A percentile compares a stretch with the other conserved stretches of the same genome.
These are phyloP conservation scores for Gobio gobio DNA, from an alignment of 2,113 vertebrate species.

Conservation along the genomic window DNA sequence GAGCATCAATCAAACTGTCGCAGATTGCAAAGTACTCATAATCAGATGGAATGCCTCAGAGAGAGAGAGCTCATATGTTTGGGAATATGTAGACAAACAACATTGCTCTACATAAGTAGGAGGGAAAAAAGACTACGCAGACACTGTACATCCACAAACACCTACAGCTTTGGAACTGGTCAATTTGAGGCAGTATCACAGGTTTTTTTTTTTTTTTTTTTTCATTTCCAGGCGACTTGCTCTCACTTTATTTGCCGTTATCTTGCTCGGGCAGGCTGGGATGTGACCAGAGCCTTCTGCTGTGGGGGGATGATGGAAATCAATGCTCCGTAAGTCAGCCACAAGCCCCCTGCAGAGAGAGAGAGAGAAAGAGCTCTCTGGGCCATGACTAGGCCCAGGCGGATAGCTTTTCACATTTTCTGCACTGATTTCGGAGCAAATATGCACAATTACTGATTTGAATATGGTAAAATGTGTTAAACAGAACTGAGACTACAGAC, in stretches of 20 bases:
- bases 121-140: slow-evolving; percentile 28
- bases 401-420: neutral
- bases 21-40: slow-evolving; percentile 83
- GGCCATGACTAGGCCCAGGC: slow-evolving; percentile 13
- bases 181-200: slow-evolving; percentile 59
- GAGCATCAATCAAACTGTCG: slow-evolving; percentile 87
- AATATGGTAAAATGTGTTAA: neutral
- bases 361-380: slow-evolving; percentile 29
- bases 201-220: slow-evolving; percentile 36
- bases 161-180: slow-evolving; percentile 49
- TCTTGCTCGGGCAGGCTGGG: slow-evolving; percentile 60
- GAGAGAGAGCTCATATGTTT: slow-evolving; percentile 59
- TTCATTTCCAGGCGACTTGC: slow-evolving; percentile 57
- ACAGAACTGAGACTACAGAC: neutral
- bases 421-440: slow-evolving; percentile 4
- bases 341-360: slow-evolving; percentile 39
- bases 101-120: slow-evolving; percentile 31
- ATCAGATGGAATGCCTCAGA: slow-evolving; percentile 84
- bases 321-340: slow-evolving; percentile 51
- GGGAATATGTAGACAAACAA: slow-evolving; percentile 75
- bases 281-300: slow-evolving; percentile 59
- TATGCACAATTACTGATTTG: neutral
- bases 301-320: slow-evolving; percentile 58
- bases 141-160: slow-evolving; percentile 33
- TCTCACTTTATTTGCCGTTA: slow-evolving; percentile 60